phyloP scores from a whole-genome alignment of 2,888 invertebrate species.

The Drosophila prostipennis region DNA sequence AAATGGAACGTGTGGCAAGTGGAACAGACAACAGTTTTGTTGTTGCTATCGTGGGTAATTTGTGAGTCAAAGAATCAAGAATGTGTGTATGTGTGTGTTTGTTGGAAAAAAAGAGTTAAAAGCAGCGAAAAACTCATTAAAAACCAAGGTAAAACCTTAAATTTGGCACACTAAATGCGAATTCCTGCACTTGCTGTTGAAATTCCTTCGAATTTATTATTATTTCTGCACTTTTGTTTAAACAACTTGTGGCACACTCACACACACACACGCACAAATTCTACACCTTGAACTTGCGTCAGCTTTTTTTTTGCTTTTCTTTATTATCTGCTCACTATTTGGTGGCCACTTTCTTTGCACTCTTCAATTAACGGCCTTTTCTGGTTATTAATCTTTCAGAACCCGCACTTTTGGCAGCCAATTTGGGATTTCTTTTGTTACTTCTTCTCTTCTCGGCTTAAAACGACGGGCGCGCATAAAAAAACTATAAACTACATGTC shows the following conservation, averaged over 20 bases:
- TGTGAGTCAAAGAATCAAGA: constrained; percentile 78
- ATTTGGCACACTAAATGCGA: background rate
- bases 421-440: constrained; percentile 2
- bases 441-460: constrained; percentile 21
- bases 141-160: constrained; percentile 14
- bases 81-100: constrained; percentile 20
- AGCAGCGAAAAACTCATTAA: constrained; percentile 45
- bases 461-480: constrained; percentile 5
- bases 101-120: constrained; percentile 18
- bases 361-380: constrained; percentile 33
- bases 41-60: constrained; percentile 67
- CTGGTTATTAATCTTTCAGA: background rate
- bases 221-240: constrained; percentile 17
- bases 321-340: constrained; percentile 35
- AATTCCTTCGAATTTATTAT: constrained; percentile 16
- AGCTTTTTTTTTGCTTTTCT: constrained; percentile 42
- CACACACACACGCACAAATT: constrained; percentile 25
- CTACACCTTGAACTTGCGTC: constrained; percentile 69
- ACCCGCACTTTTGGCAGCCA: constrained; percentile 19
- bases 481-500: background rate
- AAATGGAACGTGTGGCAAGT: constrained; percentile 62
- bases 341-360: constrained; percentile 22
- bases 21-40: constrained; percentile 77
- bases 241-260: constrained; percentile 41
- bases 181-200: constrained; percentile 7